These are phyloP conservation scores for Apostichopus parvimensis DNA, from an alignment of 35 echinoderm and acorn worm genomes.

Conservation along the genomic window DNA sequence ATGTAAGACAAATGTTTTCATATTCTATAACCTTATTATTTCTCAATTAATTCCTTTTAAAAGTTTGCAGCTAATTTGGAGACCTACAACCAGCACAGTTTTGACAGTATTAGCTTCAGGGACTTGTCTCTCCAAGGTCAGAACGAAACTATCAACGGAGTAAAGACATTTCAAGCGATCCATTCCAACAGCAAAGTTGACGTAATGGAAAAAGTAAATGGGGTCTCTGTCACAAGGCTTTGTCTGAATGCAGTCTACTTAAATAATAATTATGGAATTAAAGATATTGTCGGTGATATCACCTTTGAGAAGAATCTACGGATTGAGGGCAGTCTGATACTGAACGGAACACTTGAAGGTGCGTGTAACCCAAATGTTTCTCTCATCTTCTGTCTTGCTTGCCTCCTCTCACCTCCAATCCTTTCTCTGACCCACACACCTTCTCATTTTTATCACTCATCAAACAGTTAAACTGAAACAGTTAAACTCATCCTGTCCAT, in stretches of 20 bases:
- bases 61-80: constrained; percentile 40
- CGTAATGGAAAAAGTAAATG: not conserved
- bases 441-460: too few species aligned
- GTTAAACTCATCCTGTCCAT: too few species aligned
- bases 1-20: too few species aligned
- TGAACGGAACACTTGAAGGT: constrained; percentile 30
- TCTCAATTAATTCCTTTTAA: too few species aligned
- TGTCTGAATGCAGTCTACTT: constrained; percentile 12
- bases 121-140: constrained; percentile 55
- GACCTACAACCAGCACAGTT: not conserved
- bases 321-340: not conserved
- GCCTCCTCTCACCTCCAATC: not conserved
- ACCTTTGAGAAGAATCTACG: constrained; percentile 25
- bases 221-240: not conserved
- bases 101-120: not conserved
- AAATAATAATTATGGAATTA: not conserved
- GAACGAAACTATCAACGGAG: constrained; percentile 20
- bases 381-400: not conserved
- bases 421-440: too few species aligned
- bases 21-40: too few species aligned
- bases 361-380: not conserved
- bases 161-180: constrained; percentile 30
- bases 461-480: too few species aligned
- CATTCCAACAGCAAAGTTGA: not conserved
- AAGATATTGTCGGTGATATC: not conserved